Evolutionary conservation across 2,888 invertebrate species (phyloP), one percentile per base, ranked within the genome.

Genomic region (Agriopis marginaria): DNA sequence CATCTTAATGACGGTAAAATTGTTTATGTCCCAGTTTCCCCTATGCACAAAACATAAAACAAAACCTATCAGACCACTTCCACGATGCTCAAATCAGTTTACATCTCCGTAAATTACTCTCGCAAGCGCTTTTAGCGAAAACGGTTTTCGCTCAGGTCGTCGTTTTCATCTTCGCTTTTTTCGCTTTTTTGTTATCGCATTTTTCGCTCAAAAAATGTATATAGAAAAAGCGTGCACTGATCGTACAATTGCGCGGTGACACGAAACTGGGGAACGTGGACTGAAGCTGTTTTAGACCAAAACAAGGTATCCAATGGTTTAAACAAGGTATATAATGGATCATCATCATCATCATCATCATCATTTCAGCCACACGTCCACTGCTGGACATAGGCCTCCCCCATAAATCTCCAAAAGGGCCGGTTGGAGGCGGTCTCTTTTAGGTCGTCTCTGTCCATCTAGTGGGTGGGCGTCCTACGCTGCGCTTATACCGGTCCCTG

Each of bases 81-180:
- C 47, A 9, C 54, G 63, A 70, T 49, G 70, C 49, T 66, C 54
- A 70, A 70, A 70, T 70, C 70, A 63, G 66, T 66, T 70, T 70
- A 70, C 54, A 49, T 66, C 66, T 59, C 55, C 64, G 68, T 69
- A 71, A 74, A 71, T 71, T 66, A 63, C 68, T 66, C 61, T 65
- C 56, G 65, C 67, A 63, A 64, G 62, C 58, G 66, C 68, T 68
- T 71, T 71, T 69, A 73, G 55, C 45, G 66, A 56, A 50, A 61
- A 65, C 49, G 63, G 23, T 63, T 68, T 68, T 64, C 59, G 54
- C 60, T 54, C 68, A 64, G 60, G 60, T 61, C 45, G 47, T 32
- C 47, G 50, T 69, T 69, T 64, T 60, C 45, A 44, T 56, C 32
- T 50, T 62, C 14, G 53, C 17, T 54, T 50, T 54, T 61, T 65